phyloP scores from a whole-genome alignment of 2,113 vertebrate species.

The Erpornis zantholeuca region DNA sequence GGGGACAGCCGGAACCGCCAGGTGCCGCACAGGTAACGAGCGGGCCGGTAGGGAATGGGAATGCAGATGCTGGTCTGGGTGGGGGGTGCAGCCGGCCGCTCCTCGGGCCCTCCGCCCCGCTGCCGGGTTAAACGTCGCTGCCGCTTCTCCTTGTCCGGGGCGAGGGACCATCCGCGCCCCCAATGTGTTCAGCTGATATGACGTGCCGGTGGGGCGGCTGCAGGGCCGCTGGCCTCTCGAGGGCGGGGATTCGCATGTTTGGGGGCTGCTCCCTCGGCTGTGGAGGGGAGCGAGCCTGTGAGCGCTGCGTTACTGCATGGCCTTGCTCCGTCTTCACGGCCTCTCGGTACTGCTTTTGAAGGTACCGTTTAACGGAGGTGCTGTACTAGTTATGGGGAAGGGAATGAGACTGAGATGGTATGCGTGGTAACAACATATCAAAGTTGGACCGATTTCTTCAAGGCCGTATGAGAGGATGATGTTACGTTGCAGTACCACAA shows the following conservation, averaged over 20 bases:
- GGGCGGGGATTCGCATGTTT: background rate
- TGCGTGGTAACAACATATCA: background rate
- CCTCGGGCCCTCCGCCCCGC: background rate
- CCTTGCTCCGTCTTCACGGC: background rate
- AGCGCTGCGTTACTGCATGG: background rate
- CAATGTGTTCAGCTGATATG: background rate
- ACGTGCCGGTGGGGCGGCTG: background rate
- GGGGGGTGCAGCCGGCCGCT: background rate
- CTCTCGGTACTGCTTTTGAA: background rate
- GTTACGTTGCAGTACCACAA: background rate
- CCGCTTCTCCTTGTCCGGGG: background rate
- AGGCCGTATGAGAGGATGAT: background rate
- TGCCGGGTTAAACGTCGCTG: background rate
- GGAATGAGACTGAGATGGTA: background rate
- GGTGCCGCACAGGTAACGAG: background rate
- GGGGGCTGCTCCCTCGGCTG: background rate
- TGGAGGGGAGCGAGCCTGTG: background rate
- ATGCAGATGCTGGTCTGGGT: background rate
- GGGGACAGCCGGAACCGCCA: background rate
- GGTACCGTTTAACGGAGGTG: background rate
- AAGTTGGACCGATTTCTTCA: background rate
- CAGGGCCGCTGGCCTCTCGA: background rate
- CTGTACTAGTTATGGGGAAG: background rate
- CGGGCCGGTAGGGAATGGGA: background rate
- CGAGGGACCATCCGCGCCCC: rapidly evolving